These are phyloP conservation scores for Planiliza haematocheilus DNA, from an alignment of 2,113 vertebrate species.

Conservation along the genomic window DNA sequence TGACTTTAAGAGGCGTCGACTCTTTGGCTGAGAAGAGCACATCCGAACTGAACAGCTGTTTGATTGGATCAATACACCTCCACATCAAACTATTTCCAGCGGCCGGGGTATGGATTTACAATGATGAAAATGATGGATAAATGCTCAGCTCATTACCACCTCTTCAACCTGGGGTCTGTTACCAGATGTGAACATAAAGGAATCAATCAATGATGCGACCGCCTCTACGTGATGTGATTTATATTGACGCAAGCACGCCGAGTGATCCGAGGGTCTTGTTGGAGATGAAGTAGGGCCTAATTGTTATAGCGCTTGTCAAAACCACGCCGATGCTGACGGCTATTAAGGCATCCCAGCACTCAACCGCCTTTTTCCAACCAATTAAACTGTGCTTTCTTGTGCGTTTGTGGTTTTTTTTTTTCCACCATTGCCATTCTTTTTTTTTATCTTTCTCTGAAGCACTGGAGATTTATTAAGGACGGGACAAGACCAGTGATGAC, in stretches of 20 bases:
- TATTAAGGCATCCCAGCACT: constrained; percentile 31
- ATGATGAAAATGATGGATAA: constrained; percentile 27
- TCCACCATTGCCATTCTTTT: constrained; percentile 47
- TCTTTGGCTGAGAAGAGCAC: neutral
- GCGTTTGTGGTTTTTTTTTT: constrained; percentile 23
- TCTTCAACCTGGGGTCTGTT: constrained; percentile 41
- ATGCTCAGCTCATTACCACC: constrained; percentile 20
- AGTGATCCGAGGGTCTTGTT: constrained; percentile 28
- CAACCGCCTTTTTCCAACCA: constrained; percentile 53
- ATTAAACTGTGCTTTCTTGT: constrained; percentile 51
- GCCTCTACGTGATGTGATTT: constrained; percentile 15
- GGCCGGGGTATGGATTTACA: constrained; percentile 32
- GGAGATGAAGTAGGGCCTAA: constrained; percentile 11
- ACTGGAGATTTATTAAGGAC: constrained; percentile 64
- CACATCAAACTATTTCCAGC: constrained; percentile 17
- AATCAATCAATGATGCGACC: constrained; percentile 36
- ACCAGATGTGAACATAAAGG: constrained; percentile 49
- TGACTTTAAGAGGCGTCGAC: neutral
- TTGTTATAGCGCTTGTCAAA: constrained; percentile 38
- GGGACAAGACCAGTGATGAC: constrained; percentile 73
- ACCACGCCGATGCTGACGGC: constrained; percentile 16
- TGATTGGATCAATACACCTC: constrained; percentile 35
- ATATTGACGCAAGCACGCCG: constrained; percentile 1
- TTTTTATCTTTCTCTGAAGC: constrained; percentile 64
- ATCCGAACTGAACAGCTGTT: constrained; percentile 5